Percentiles rank a stretch among this genome's conserved stretches.
Conservation (phyloP, 2,113 vertebrate genomes). For the Melanerpes aurifrons region DNA sequence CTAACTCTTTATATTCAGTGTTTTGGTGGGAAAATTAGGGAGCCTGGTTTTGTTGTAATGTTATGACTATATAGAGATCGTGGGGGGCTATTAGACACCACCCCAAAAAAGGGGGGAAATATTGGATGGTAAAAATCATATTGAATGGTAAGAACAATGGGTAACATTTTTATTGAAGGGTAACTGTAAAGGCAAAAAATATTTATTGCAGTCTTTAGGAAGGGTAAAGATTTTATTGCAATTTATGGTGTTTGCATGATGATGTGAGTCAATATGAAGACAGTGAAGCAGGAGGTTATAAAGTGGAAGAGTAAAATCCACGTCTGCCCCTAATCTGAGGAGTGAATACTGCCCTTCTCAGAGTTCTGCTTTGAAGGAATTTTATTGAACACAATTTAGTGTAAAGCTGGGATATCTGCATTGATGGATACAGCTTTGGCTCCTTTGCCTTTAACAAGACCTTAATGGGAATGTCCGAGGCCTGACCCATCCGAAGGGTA, state of each 20-base stretch:
- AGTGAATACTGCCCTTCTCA: background rate
- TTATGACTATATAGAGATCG: background rate
- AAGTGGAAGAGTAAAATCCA: background rate
- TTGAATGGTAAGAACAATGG: no score
- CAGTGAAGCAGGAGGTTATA: no score
- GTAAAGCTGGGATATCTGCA: background rate
- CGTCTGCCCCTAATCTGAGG: background rate
- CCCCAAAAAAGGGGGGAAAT: background rate
- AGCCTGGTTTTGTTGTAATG: background rate
- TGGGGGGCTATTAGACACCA: background rate
- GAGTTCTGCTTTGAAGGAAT: background rate
- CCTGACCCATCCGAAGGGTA: slow-evolving; percentile 30
- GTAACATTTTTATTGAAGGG: no score
- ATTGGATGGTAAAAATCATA: no score
- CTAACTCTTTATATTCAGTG: background rate
- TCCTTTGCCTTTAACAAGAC: slow-evolving; percentile 43
- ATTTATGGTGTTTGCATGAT: no score
- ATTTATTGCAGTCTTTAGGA: no score
- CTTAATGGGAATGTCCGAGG: background rate
- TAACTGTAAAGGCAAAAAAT: no score
- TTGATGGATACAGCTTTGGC: background rate
- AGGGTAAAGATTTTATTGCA: no score
- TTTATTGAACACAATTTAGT: background rate
- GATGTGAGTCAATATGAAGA: no score
- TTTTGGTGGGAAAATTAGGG: background rate